Percentiles rank a stretch among this genome's conserved stretches.
These are phyloP conservation scores for Drosophila lini DNA, from an alignment of 1,140 invertebrate species.

Conservation along the genomic window DNA sequence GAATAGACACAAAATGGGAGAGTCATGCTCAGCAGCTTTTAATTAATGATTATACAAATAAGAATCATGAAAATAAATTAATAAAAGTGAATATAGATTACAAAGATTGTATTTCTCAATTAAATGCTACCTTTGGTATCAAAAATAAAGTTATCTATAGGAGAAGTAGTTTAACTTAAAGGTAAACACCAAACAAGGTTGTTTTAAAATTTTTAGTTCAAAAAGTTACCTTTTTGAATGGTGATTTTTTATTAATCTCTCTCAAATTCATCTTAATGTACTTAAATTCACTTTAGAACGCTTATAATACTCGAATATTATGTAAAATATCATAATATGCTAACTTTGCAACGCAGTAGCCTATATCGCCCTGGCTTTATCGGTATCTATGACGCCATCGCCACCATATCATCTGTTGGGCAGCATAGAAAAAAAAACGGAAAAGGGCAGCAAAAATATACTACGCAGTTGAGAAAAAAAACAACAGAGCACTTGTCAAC, in stretches of 20 bases:
- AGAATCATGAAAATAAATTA: background rate
- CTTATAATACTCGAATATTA: background rate
- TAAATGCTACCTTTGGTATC: background rate
- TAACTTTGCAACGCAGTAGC: constrained; percentile 20
- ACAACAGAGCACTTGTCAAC: constrained; percentile 71
- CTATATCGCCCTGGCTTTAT: constrained; percentile 6
- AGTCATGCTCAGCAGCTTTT: background rate
- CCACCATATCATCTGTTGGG: constrained; percentile 39
- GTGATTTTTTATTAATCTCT: background rate
- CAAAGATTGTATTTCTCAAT: background rate
- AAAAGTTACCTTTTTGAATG: no score
- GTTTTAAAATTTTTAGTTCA: background rate
- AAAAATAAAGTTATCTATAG: background rate
- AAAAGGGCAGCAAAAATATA: constrained; percentile 37
- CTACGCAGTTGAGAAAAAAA: constrained; percentile 75
- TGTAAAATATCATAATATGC: background rate
- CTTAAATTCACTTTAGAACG: no score
- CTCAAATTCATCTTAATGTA: no score
- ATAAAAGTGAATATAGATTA: background rate
- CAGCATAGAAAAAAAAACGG: constrained; percentile 52
- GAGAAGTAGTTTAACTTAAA: background rate
- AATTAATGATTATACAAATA: background rate
- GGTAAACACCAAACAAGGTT: no score
- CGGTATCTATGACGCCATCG: constrained; percentile 71
- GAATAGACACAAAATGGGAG: constrained; percentile 2